Base-by-base conservation (phyloP, 2,113 vertebrate species). In the Pimephales promelas region DNA sequence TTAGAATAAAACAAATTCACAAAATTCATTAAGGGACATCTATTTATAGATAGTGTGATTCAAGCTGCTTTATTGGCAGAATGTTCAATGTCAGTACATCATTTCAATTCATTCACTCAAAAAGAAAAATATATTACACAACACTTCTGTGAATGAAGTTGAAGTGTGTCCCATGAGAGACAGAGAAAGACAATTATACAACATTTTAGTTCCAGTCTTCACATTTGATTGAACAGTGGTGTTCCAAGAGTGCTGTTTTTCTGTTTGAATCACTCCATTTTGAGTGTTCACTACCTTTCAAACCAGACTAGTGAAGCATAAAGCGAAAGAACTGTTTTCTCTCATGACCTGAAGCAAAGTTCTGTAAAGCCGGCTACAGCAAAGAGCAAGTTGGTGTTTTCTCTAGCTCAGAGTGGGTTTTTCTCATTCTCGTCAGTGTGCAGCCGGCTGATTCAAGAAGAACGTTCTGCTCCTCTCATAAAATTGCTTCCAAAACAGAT, bases 31-130 rank as follows among this genome's bases (percentile, higher is more conserved):
- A 77, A 20, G 6, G n/a, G 34, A 2, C 22, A 43, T 31, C 56
- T 66, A 64, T 79, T 49, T 79, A 79, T 68, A 62, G 75, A 83
- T 18, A 11, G 54, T n/a, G 75, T 40, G 45, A 36, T 66, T 57
- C 73, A 64, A 26, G 16, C 36, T 78, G 20, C 52, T 49, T 59
- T n/a, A 31, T 43, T 80, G 59, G 10, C 43, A 66, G 40, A 79
- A 10, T 13, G 8, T 49, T 72, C 45, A 75, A 10, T 64, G 24
- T 40, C n/a, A 72, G 49, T 79, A 20, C 47, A 84, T 84, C 62
- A 52, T 24, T 52, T 61, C 54, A 47, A 84, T 84, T 84, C 70
- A 52, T 43, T 82, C 78, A 86, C 82, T 75, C 71, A 61, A 31
- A 34, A 64, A 56, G 36, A 8, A 73, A 78, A 81, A 57, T 26